Evolutionary conservation across 2,797 vertebrate genomes (phyloP).

Genomic region (Peromyscus melanophrys): DNA sequence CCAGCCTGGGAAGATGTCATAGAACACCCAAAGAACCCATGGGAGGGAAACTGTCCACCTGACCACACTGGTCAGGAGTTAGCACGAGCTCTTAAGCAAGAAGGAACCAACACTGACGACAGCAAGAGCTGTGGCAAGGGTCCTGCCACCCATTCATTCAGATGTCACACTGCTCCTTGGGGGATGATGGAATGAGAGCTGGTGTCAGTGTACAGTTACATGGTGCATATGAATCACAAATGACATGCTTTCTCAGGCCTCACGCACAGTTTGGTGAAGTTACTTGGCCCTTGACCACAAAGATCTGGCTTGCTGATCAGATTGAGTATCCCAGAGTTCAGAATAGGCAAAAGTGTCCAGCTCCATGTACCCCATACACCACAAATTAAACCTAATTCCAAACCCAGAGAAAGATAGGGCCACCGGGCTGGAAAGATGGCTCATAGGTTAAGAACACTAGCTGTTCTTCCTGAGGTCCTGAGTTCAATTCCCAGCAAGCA

Average conservation of each 20-base stretch:
- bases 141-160: not conserved
- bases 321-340: not conserved
- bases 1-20: not conserved
- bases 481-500: too few species aligned
- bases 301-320: not conserved
- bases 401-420: not conserved
- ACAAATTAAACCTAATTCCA: not conserved
- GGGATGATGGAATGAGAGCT: not conserved
- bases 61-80: not conserved
- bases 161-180: not conserved
- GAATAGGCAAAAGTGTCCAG: not conserved
- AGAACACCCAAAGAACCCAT: not conserved
- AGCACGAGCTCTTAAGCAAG: not conserved
- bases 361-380: not conserved
- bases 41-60: not conserved
- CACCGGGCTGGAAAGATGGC: too few species aligned
- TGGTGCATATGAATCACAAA: not conserved
- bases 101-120: slow-evolving; percentile 4
- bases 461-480: too few species aligned
- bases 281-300: not conserved
- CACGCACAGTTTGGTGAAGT: not conserved
- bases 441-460: too few species aligned
- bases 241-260: not conserved
- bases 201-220: not conserved
- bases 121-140: too few species aligned